phyloP scores from a whole-genome alignment of 2,113 vertebrate species.

The Tragelaphus buxtoni region DNA sequence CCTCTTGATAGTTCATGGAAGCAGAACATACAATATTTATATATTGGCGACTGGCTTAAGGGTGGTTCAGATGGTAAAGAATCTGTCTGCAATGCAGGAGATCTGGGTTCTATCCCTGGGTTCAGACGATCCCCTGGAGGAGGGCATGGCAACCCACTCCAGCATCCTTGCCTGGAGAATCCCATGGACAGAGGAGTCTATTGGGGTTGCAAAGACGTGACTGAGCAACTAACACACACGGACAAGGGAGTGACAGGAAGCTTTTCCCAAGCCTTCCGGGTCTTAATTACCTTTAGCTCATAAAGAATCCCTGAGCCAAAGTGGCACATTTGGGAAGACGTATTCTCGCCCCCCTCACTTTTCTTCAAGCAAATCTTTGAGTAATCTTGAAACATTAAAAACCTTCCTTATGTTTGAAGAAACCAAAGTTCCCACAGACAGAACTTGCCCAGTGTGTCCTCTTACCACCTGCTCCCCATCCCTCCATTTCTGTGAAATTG shows the following conservation, averaged over 20 bases:
- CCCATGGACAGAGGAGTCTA: no score
- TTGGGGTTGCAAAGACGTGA: fast-evolving
- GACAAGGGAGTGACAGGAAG: background rate
- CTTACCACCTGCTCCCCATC: background rate
- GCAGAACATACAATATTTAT: background rate
- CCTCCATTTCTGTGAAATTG: background rate
- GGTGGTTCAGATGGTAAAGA: no score
- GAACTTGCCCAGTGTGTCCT: background rate
- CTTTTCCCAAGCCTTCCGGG: background rate
- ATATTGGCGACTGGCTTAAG: background rate
- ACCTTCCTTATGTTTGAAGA: background rate
- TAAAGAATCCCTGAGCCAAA: background rate
- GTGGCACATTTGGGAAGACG: no score
- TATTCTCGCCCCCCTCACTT: no score
- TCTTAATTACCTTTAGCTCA: no score
- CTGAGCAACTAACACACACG: background rate
- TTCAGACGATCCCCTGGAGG: no score
- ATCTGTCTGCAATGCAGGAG: no score
- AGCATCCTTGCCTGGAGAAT: no score
- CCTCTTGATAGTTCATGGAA: background rate
- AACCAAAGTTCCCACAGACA: background rate
- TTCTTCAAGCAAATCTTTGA: background rate
- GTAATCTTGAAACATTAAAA: background rate
- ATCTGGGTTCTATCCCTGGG: no score
- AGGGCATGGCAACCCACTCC: no score